Evolutionary conservation across 1,140 invertebrate species (phyloP), one percentile per base, ranked within the genome.

Genomic region (Mizuhopecten yessoensis): DNA sequence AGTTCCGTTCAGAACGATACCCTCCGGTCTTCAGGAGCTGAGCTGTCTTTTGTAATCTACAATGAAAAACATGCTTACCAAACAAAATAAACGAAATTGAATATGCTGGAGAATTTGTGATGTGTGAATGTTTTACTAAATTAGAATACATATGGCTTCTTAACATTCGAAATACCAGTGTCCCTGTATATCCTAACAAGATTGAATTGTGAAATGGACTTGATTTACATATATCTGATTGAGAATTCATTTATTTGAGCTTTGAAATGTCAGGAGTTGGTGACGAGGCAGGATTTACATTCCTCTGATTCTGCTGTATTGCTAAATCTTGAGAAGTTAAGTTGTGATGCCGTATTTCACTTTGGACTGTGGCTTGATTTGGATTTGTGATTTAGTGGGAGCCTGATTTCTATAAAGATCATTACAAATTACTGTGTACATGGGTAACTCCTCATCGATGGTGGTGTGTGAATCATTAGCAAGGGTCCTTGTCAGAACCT

Each of bases 41-140:
- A 29, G 57, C 57, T 29, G 57, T 75, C 57, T 75, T 75, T 29
- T 75, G 57, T 75, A 75, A 75, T 75, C 57, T 75, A 29, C n/a
- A 29, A 29, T 29, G 42, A n/a, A 75, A 75, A 75, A 75, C 57
- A 75, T 75, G 57, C 57, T 29, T 75, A 29, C 57, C 57, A 75
- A 75, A 75, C 57, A 75, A 75, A 75, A 75, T 75, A 75, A 75
- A 75, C 57, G 23, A 75, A 75, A 75, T 75, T 75, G 57, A 75
- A 75, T 75, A 75, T 75, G 57, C 57, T 75, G 57, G 57, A 75
- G 57, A 75, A 29, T 75, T 75, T 75, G 57, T 75, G 57, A 75
- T 75, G 57, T 75, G 57, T 75, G 57, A 75, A 75, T 75, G 57
- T 75, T 75, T 75, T 75, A 75, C 57, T 75, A 75, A 75, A 75